Percentiles rank a stretch among this genome's conserved stretches.
These are phyloP conservation scores for Gavia stellata DNA, from an alignment of 2,113 vertebrate species.

Conservation along the genomic window DNA sequence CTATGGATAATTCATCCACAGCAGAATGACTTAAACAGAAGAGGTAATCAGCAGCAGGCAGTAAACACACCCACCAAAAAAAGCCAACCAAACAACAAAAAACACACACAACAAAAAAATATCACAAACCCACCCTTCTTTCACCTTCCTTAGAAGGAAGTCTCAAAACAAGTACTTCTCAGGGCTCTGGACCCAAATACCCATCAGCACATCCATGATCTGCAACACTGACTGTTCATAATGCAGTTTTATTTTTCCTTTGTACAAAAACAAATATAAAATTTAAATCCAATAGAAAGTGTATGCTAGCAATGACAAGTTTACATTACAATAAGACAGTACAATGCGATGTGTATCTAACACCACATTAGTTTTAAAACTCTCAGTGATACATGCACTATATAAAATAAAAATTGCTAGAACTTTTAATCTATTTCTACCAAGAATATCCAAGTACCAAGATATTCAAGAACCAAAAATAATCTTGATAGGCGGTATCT, in stretches of 20 bases:
- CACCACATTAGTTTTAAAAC: conserved; percentile 69
- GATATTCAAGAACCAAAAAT: conserved; percentile 51
- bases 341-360: conserved; percentile 63
- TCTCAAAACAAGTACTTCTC: neutral
- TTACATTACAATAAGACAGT: conserved; percentile 65
- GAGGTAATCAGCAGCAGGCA: neutral
- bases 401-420: conserved; percentile 68
- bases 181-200: neutral
- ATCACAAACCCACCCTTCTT: neutral
- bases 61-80: neutral
- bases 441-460: conserved; percentile 57
- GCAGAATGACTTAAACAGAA: neutral
- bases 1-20: neutral
- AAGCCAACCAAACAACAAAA: neutral
- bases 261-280: conserved; percentile 84
- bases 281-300: conserved; percentile 75
- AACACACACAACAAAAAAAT: too few species aligned
- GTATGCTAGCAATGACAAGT: conserved; percentile 72
- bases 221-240: conserved; percentile 55
- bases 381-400: conserved; percentile 78
- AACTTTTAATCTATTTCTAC: conserved; percentile 64
- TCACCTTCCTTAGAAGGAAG: neutral
- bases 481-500: conserved; percentile 56
- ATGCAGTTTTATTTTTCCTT: conserved; percentile 77
- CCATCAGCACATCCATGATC: neutral